phyloP scores from a whole-genome alignment of 2,797 vertebrate genomes.

The Xiphophorus birchmanni region DNA sequence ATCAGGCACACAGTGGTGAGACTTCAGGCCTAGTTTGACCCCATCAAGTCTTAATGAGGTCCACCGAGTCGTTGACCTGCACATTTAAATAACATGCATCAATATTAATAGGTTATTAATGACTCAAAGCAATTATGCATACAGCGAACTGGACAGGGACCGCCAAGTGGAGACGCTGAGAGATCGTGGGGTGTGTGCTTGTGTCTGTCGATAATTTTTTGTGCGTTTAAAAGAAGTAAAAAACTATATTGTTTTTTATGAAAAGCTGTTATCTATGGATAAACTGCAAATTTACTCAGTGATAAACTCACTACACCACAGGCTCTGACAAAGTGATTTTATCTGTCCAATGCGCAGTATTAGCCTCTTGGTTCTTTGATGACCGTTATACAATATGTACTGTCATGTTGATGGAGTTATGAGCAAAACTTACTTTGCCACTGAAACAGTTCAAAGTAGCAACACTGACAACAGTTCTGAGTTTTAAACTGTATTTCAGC shows the following conservation, averaged over 20 bases:
- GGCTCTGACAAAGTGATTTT: neutral
- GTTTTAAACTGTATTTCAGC: neutral
- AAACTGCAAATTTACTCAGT: neutral
- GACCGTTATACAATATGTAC: neutral
- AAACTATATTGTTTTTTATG: neutral
- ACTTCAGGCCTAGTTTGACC: conserved; percentile 61
- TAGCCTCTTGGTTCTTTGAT: neutral
- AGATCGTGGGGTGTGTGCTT: neutral
- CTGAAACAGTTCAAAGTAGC: neutral
- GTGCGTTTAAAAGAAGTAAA: neutral
- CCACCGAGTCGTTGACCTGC: conserved; percentile 61
- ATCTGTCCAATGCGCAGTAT: neutral
- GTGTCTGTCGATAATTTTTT: neutral
- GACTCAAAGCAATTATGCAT: conserved; percentile 65
- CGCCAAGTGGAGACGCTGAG: conserved; percentile 4
- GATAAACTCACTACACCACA: neutral
- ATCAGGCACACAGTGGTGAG: conserved; percentile 59
- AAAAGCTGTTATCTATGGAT: neutral
- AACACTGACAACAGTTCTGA: neutral
- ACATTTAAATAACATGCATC: conserved; percentile 75
- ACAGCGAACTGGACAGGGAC: conserved; percentile 41
- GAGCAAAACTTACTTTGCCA: neutral
- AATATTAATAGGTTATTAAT: conserved; percentile 77
- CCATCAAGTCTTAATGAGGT: conserved; percentile 74
- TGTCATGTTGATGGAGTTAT: neutral